Conservation (phyloP, 1,140 invertebrate genomes). For the Temnothorax curvispinosus region DNA sequence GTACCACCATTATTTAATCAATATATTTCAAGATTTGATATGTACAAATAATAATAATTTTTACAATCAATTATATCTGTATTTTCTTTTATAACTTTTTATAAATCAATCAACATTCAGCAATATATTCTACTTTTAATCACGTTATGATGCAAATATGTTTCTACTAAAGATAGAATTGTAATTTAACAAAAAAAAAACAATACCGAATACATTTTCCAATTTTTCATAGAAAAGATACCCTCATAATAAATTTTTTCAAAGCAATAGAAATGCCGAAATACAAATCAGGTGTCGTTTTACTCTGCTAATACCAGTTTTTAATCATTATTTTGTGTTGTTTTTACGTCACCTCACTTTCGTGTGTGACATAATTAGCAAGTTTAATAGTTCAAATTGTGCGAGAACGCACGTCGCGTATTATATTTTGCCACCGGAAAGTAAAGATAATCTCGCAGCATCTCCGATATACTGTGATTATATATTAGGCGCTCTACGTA, state of each 20-base stretch:
- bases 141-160: not conserved
- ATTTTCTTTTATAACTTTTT: not conserved
- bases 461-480: conserved; percentile 58
- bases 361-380: not conserved
- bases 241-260: not conserved
- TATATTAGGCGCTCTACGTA: conserved; percentile 29
- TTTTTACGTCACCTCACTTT: not conserved
- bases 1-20: not conserved
- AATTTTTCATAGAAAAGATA: not conserved
- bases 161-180: not conserved
- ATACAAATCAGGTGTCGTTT: not conserved
- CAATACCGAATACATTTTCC: not conserved
- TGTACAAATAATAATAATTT: not conserved
- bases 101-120: not conserved
- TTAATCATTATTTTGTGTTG: not conserved
- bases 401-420: not conserved
- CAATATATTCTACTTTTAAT: not conserved
- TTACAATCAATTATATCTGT: not conserved
- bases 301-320: not conserved
- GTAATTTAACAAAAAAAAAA: not conserved
- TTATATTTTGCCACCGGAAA: not conserved
- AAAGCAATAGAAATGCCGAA: not conserved
- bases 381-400: not conserved
- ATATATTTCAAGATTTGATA: not conserved
- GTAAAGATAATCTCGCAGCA: not conserved